Evolutionary conservation across 2,888 invertebrate genomes (phyloP).

Genomic region (Catotricha subobsoleta): DNA sequence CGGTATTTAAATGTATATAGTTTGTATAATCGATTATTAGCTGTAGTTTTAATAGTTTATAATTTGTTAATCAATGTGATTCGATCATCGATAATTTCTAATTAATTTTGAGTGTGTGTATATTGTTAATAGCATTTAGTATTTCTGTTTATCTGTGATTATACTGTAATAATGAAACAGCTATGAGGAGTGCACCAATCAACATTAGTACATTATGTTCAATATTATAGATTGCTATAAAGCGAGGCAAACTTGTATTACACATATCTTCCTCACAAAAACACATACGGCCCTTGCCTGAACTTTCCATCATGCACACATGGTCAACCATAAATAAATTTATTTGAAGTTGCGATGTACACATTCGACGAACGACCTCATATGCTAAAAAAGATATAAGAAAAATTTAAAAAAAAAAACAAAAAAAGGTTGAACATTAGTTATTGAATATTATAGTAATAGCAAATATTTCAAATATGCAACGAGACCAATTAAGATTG

Average conservation of each 20-base stretch:
- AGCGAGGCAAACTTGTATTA: conserved; percentile 35
- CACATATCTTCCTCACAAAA: conserved; percentile 97
- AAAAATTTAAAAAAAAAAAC: background rate
- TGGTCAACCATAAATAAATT: conserved; percentile 96
- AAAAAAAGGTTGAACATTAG: background rate
- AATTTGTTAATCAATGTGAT: too few relatives aligned
- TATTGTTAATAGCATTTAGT: too few relatives aligned
- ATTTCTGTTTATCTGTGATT: too few relatives aligned
- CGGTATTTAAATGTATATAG: too few relatives aligned
- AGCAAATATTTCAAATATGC: background rate
- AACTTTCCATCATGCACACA: conserved; percentile 98
- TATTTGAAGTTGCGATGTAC: conserved; percentile 84
- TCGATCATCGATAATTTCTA: too few relatives aligned
- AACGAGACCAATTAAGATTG: background rate
- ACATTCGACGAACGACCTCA: conserved; percentile 79
- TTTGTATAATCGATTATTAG: too few relatives aligned
- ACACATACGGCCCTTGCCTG: conserved; percentile 95
- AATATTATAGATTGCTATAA: conserved; percentile 7
- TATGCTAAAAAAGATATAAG: conserved; percentile 40
- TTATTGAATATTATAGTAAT: background rate
- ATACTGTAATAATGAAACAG: too few relatives aligned
- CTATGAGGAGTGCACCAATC: too few relatives aligned
- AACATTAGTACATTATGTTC: too few relatives aligned
- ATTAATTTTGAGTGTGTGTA: too few relatives aligned
- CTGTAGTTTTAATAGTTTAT: too few relatives aligned